Evolutionary conservation across 2,888 invertebrate species (phyloP).

Genomic region (Lepidochrysops patricia): DNA sequence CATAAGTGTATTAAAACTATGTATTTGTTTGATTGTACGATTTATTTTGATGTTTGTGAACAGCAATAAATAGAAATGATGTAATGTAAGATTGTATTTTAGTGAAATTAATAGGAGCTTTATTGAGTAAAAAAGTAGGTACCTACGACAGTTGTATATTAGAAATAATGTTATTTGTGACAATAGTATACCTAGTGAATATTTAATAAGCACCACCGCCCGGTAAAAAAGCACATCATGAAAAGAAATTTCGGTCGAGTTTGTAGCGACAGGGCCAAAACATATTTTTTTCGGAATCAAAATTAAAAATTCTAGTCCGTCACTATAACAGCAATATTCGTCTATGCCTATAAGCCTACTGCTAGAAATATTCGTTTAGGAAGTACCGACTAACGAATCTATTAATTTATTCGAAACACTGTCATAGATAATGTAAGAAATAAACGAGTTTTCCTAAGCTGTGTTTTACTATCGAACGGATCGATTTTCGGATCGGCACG

Average conservation of each 20-base stretch:
- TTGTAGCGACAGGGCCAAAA: no score
- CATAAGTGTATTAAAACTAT: not conserved
- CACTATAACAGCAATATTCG: no score
- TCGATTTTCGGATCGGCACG: not conserved
- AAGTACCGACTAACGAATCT: not conserved
- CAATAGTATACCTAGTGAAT: no score
- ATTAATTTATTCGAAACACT: not conserved
- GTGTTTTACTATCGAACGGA: not conserved
- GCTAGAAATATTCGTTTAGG: not conserved
- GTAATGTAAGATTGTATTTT: not conserved
- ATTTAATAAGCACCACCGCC: no score
- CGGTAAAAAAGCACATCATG: no score
- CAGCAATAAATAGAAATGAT: constrained; percentile 8
- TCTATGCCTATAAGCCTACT: no score
- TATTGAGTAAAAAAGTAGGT: not conserved
- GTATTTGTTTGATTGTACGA: not conserved
- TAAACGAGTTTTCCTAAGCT: not conserved
- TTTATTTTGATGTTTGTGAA: not conserved
- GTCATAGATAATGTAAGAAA: not conserved
- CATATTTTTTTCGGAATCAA: no score
- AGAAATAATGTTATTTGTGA: not conserved
- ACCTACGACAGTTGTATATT: no score
- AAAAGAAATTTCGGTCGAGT: no score
- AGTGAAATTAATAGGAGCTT: not conserved
- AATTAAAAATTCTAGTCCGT: no score